phyloP scores from a whole-genome alignment of 2,113 vertebrate genomes.

The Paedocypris sp. region DNA sequence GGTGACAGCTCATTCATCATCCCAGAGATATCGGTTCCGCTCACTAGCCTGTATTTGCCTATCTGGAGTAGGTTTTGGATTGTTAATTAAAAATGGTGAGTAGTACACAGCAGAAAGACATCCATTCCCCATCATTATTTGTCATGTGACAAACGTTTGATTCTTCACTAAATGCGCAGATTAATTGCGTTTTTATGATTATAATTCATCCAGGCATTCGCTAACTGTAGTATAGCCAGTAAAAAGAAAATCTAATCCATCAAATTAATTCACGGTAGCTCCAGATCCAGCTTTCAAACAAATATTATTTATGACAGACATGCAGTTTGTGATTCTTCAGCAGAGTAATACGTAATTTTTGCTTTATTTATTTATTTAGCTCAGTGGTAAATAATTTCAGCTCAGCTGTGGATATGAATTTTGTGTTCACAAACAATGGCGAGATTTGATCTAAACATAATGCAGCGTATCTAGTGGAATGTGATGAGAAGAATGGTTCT shows the following conservation, averaged over 20 bases:
- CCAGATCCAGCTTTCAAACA: neutral
- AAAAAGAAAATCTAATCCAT: neutral
- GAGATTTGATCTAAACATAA: neutral
- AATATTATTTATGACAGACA: too few relatives aligned
- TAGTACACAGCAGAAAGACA: constrained; percentile 43
- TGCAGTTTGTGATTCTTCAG: too few relatives aligned
- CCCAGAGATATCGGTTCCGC: constrained; percentile 46
- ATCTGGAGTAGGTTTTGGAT: constrained; percentile 31
- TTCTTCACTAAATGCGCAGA: too few relatives aligned
- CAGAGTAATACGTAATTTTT: too few relatives aligned
- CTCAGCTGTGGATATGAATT: neutral
- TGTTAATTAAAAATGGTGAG: constrained; percentile 47
- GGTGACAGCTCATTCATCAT: constrained; percentile 65
- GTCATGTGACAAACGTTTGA: constrained; percentile 16
- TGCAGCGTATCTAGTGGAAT: too few relatives aligned
- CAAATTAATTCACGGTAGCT: neutral
- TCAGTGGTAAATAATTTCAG: neutral
- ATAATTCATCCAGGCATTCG: too few relatives aligned
- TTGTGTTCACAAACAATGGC: neutral
- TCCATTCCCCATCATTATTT: constrained; percentile 27
- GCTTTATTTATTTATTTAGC: too few relatives aligned
- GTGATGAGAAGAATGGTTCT: too few relatives aligned
- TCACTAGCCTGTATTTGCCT: constrained; percentile 45
- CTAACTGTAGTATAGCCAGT: neutral
- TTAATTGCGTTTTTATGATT: too few relatives aligned